Conservation (phyloP, 2,113 vertebrate species). For the Peromyscus maniculatus region DNA sequence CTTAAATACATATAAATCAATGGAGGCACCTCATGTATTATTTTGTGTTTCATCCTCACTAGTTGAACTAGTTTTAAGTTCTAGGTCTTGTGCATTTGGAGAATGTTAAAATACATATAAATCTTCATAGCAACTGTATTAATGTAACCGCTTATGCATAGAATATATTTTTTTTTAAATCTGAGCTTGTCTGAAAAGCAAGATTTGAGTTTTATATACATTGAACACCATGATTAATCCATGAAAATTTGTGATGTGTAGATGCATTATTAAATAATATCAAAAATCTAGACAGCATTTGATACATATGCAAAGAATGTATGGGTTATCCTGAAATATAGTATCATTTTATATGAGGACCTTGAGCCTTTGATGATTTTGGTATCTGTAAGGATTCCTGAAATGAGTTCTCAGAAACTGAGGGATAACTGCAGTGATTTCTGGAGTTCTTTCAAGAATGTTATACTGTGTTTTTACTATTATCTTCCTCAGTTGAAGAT, state of each 20-base stretch:
- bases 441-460: not conserved
- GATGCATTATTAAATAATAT: not conserved
- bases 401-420: not conserved
- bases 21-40: slow-evolving; percentile 87
- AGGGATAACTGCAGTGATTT: not conserved
- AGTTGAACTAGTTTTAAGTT: slow-evolving; percentile 90
- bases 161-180: not conserved
- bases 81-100: slow-evolving; percentile 93
- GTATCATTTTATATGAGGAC: not conserved
- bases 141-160: not conserved
- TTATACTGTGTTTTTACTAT: not conserved
- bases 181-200: not conserved
- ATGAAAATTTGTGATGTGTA: not conserved
- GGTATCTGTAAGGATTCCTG: not conserved
- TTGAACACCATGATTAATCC: not conserved
- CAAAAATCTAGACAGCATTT: not conserved
- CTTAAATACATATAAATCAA: slow-evolving; percentile 84
- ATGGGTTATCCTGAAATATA: not conserved
- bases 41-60: slow-evolving; percentile 88
- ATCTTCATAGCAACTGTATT: not conserved
- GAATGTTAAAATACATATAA: slow-evolving; percentile 94
- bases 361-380: not conserved
- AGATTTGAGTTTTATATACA: not conserved
- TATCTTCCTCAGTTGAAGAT: not conserved
- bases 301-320: not conserved